phyloP scores from a whole-genome alignment of 2,797 vertebrate species.

The Phataginus tricuspis region DNA sequence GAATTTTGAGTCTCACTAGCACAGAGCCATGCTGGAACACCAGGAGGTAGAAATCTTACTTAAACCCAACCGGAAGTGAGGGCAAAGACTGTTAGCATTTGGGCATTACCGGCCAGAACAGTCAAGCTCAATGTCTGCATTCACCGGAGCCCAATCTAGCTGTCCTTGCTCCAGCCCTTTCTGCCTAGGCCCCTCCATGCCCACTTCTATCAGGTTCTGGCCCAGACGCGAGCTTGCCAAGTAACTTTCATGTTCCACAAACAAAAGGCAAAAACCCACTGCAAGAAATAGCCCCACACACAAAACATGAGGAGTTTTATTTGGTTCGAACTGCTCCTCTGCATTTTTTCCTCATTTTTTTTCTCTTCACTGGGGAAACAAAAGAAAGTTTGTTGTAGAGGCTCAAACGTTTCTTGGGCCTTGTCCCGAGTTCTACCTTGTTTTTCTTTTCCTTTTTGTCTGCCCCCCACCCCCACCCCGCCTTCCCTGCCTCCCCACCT shows the following conservation, averaged over 20 bases:
- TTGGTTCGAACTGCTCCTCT: conserved; percentile 79
- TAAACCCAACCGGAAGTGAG: neutral
- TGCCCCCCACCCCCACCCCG: conserved; percentile 49
- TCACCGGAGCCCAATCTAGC: neutral
- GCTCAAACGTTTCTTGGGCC: conserved; percentile 86
- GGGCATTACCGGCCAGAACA: neutral
- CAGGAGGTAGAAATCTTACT: neutral
- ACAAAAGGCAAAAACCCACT: conserved; percentile 61
- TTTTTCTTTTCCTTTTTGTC: conserved; percentile 85
- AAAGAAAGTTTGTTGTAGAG: conserved; percentile 87
- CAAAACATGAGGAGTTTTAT: neutral
- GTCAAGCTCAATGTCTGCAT: neutral
- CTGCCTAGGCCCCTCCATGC: neutral
- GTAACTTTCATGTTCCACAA: conserved; percentile 12
- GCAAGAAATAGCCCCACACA: neutral
- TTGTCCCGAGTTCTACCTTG: conserved; percentile 87
- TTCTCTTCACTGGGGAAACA: conserved; percentile 79
- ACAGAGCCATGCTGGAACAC: neutral
- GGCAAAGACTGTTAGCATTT: neutral
- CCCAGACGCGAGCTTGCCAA: neutral
- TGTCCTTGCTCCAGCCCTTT: neutral
- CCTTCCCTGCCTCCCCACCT: conserved; percentile 85
- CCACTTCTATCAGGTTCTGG: neutral
- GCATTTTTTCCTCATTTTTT: conserved; percentile 56
- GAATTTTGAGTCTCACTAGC: neutral